Conservation (phyloP, 2,113 vertebrate genomes). For the Aramus guarauna region DNA sequence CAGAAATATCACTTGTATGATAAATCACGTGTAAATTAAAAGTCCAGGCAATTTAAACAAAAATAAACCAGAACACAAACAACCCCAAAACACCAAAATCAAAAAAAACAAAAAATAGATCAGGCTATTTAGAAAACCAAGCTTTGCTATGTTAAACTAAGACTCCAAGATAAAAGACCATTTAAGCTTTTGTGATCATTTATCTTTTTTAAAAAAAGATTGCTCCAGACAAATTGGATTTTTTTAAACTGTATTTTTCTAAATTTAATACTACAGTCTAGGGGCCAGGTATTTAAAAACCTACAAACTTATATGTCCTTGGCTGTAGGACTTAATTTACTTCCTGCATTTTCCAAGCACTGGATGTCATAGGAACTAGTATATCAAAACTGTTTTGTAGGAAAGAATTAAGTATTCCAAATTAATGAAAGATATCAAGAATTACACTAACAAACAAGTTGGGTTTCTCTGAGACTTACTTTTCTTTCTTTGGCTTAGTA, state of each 20-base stretch:
- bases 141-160: neutral
- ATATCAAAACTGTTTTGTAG: rapidly evolving
- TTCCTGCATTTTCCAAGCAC: neutral
- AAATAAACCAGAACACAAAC: too few relatives aligned
- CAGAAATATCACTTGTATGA: neutral
- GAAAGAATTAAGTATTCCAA: neutral
- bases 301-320: neutral
- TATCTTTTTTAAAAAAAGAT: neutral
- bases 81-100: too few relatives aligned
- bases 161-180: neutral
- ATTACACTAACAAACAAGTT: neutral
- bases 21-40: neutral
- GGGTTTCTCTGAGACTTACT: conserved; percentile 77
- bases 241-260: neutral
- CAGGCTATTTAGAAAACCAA: neutral
- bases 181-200: neutral
- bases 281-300: neutral
- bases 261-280: neutral
- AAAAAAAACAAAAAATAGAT: neutral
- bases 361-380: neutral
- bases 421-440: neutral
- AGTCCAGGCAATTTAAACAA: neutral
- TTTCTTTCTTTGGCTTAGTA: conserved; percentile 96
- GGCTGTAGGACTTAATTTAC: neutral
- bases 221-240: neutral